Percentiles rank a stretch among this genome's conserved stretches.
These are phyloP conservation scores for Drosophila multiciliata DNA, from an alignment of 2,888 invertebrate genomes.

Conservation along the genomic window DNA sequence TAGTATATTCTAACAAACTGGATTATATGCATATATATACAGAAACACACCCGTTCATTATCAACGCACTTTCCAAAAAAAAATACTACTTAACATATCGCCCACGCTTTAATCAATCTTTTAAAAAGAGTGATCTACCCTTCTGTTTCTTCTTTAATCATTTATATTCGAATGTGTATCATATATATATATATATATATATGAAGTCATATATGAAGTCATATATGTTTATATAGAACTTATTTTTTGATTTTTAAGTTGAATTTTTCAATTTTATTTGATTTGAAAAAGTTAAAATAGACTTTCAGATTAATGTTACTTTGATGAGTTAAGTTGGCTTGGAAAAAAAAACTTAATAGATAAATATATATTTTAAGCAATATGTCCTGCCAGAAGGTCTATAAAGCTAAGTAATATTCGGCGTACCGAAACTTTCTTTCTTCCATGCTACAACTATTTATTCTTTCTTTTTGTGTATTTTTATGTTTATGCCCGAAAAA, in stretches of 20 bases:
- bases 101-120: background rate
- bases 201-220: too few relatives aligned
- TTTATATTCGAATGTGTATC: background rate
- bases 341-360: background rate
- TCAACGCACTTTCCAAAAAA: background rate
- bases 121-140: background rate
- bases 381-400: background rate
- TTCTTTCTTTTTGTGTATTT: constrained; percentile 36
- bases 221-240: too few relatives aligned
- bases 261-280: background rate
- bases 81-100: background rate
- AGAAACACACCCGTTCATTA: background rate
- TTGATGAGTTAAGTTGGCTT: background rate
- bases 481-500: constrained; percentile 51
- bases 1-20: background rate
- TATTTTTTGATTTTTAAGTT: background rate
- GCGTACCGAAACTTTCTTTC: constrained; percentile 18
- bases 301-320: background rate
- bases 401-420: background rate
- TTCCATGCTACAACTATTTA: constrained; percentile 52
- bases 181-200: background rate
- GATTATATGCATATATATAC: background rate
- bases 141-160: background rate
- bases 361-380: background rate
- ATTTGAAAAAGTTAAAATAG: background rate